Conservation (phyloP, 2,888 invertebrate genomes). For the Tortrix viridana region DNA sequence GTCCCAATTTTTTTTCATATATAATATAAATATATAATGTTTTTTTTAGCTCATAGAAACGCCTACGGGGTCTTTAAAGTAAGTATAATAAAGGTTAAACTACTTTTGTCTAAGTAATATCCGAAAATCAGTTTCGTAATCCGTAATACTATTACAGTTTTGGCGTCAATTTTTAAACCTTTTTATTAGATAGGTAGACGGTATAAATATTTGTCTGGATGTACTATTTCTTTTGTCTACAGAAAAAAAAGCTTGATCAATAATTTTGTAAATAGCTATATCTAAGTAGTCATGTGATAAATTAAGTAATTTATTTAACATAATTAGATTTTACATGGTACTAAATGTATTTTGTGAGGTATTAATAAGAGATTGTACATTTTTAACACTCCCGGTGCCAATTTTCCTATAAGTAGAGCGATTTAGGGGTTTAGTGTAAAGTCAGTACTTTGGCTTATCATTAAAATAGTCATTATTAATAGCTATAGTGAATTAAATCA, state of each 20-base stretch:
- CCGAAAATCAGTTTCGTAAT: too few species aligned
- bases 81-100: too few species aligned
- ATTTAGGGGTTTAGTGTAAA: constrained; percentile 15
- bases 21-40: too few species aligned
- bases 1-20: too few species aligned
- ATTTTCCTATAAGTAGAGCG: constrained; percentile 55
- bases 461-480: constrained; percentile 19
- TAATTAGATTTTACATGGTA: constrained; percentile 66
- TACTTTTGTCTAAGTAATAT: too few species aligned
- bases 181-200: not conserved
- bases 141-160: not conserved
- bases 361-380: constrained; percentile 40
- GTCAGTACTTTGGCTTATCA: constrained; percentile 13
- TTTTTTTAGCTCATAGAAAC: too few species aligned
- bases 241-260: constrained; percentile 23
- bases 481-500: constrained; percentile 9
- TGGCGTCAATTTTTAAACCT: not conserved
- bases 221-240: constrained; percentile 16
- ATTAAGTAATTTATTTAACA: constrained; percentile 72
- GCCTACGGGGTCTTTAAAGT: too few species aligned
- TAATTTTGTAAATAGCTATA: constrained; percentile 59
- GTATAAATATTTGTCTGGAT: constrained; percentile 3
- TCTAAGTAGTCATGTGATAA: constrained; percentile 72
- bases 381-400: constrained; percentile 64
- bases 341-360: constrained; percentile 51